phyloP scores from a whole-genome alignment of 1,140 invertebrate genomes.

The Drosophila tropicalis region DNA sequence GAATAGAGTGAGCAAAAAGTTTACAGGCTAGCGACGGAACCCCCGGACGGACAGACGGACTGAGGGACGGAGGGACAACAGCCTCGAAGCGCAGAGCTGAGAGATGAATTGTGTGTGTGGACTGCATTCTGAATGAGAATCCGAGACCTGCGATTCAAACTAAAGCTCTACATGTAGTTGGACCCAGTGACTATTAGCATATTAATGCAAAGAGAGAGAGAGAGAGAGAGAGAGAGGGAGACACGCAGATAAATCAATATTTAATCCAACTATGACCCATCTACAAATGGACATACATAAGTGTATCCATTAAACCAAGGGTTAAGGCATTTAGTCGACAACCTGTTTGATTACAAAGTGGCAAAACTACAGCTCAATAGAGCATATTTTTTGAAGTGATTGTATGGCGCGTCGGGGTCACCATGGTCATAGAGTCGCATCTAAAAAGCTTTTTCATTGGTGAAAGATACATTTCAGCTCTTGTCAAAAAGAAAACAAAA shows the following conservation, averaged over 20 bases:
- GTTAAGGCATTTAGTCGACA: too few relatives aligned
- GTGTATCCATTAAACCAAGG: too few relatives aligned
- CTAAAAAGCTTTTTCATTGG: slow-evolving; percentile 32
- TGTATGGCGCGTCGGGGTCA: slow-evolving; percentile 5
- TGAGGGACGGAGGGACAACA: not conserved
- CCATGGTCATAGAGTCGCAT: not conserved
- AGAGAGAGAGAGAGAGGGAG: not conserved
- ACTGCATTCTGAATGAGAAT: slow-evolving; percentile 53
- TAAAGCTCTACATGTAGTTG: not conserved
- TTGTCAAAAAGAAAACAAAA: slow-evolving; percentile 71
- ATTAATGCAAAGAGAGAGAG: slow-evolving; percentile 24
- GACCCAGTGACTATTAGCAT: slow-evolving; percentile 36
- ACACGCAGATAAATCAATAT: too few relatives aligned
- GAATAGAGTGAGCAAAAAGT: slow-evolving; percentile 54
- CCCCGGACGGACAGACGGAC: not conserved
- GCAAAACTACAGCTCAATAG: too few relatives aligned
- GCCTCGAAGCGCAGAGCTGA: not conserved
- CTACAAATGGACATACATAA: too few relatives aligned
- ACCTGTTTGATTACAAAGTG: too few relatives aligned
- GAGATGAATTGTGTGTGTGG: slow-evolving; percentile 20
- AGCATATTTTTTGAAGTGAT: too few relatives aligned
- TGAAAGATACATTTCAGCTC: slow-evolving; percentile 81
- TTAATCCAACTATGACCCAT: too few relatives aligned
- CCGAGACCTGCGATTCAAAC: slow-evolving; percentile 24
- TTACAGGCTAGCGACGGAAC: not conserved